Evolutionary conservation across 2,113 vertebrate species (phyloP).

Genomic region (Gulo gulo): DNA sequence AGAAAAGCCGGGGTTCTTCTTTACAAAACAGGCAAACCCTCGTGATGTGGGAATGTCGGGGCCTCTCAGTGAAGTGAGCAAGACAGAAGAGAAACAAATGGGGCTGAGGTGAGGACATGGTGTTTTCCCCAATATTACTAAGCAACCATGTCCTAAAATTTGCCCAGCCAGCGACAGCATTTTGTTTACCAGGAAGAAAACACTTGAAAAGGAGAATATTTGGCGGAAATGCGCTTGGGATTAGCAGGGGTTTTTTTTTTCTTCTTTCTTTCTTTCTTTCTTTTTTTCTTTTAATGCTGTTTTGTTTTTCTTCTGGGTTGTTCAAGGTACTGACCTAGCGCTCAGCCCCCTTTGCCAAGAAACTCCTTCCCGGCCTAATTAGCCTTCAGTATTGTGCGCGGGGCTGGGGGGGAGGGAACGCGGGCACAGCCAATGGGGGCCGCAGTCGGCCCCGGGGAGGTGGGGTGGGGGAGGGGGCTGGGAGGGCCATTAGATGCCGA

Average conservation of each 20-base stretch:
- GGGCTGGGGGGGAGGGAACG: slow-evolving; percentile 52
- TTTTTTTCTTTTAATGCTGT: slow-evolving; percentile 78
- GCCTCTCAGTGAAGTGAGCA: background rate
- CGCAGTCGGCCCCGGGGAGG: slow-evolving; percentile 52
- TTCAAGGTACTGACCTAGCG: slow-evolving; percentile 81
- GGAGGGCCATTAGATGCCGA: slow-evolving; percentile 72
- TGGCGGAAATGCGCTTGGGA: slow-evolving; percentile 82
- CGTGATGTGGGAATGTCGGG: background rate
- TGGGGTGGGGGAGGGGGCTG: slow-evolving; percentile 15
- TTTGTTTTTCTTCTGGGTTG: slow-evolving; percentile 83
- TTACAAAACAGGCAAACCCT: background rate
- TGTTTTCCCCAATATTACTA: slow-evolving; percentile 73
- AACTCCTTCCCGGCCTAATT: slow-evolving; percentile 82
- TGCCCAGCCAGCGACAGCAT: slow-evolving; percentile 74
- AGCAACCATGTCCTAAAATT: slow-evolving; percentile 83
- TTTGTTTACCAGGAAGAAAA: slow-evolving; percentile 87
- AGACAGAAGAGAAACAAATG: background rate
- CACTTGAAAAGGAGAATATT: slow-evolving; percentile 85
- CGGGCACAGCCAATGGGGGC: background rate
- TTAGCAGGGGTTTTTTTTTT: slow-evolving; percentile 73
- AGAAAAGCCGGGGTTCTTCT: background rate
- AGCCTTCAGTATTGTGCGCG: slow-evolving; percentile 75
- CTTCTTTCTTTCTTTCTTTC: slow-evolving; percentile 65
- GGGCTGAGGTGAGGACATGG: slow-evolving; percentile 47
- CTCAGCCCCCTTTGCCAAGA: slow-evolving; percentile 78